These are phyloP conservation scores for Lampris megalopsis DNA, from an alignment of 2,113 vertebrate genomes.

Conservation along the genomic window DNA sequence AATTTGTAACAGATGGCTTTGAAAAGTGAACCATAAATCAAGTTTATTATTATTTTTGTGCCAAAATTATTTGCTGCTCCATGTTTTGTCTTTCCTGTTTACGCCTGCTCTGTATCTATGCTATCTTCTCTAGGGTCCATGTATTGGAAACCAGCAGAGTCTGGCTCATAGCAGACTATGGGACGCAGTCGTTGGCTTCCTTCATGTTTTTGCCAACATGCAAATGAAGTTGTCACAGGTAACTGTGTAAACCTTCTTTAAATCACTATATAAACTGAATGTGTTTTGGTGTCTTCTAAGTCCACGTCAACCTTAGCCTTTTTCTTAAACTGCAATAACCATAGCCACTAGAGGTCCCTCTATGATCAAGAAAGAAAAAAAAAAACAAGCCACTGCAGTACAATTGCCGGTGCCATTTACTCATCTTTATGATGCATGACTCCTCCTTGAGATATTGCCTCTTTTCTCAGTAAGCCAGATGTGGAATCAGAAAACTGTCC, in stretches of 20 bases:
- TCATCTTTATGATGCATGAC: slow-evolving; percentile 40
- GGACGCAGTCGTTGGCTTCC: slow-evolving; percentile 97
- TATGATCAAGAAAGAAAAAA: slow-evolving; percentile 40
- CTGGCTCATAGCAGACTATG: slow-evolving; percentile 96
- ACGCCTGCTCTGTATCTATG: neutral
- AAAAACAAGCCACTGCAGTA: slow-evolving; percentile 20
- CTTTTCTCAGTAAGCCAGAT: slow-evolving; percentile 29
- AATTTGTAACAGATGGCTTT: too few species aligned
- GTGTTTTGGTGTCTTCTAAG: neutral
- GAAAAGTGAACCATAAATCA: too few species aligned
- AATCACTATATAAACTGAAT: neutral
- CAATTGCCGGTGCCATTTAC: slow-evolving; percentile 10
- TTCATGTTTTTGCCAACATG: slow-evolving; percentile 99
- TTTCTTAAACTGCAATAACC: neutral
- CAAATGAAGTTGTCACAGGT: slow-evolving; percentile 99
- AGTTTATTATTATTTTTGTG: too few species aligned
- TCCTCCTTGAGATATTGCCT: slow-evolving; percentile 27
- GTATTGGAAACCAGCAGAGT: slow-evolving; percentile 97
- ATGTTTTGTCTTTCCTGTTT: too few species aligned
- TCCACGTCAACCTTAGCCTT: neutral
- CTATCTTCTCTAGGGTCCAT: slow-evolving; percentile 87
- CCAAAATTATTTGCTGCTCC: too few species aligned
- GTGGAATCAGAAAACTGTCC: slow-evolving; percentile 28
- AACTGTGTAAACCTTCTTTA: slow-evolving; percentile 38
- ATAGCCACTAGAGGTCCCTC: slow-evolving; percentile 77